Percentiles rank a stretch among this genome's conserved stretches.
Evolutionary conservation across 2,888 invertebrate species (phyloP).

Genomic region (Drosophila nr. perissopoda): DNA sequence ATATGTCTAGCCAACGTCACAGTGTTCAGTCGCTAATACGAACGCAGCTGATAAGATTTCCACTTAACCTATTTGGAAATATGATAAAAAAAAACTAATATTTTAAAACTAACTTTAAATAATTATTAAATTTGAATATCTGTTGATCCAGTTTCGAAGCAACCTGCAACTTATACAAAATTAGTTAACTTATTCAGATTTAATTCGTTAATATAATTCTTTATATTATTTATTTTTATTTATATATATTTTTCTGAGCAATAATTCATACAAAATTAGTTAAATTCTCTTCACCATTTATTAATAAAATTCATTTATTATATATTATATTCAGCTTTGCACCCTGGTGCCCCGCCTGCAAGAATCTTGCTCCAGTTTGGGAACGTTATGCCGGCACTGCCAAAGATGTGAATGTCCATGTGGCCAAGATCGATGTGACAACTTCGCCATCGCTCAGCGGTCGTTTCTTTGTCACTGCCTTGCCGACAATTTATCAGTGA

Average conservation of each 20-base stretch:
- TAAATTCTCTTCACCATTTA: neutral
- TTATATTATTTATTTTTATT: neutral
- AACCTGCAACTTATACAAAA: too few species aligned
- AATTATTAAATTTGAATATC: neutral
- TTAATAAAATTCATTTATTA: slow-evolving; percentile 31
- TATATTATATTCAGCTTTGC: slow-evolving; percentile 90
- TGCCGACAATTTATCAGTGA: slow-evolving; percentile 99
- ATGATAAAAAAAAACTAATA: neutral
- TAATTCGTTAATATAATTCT: neutral
- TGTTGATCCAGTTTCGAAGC: neutral
- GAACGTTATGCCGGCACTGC: slow-evolving; percentile 91
- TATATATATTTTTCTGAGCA: neutral
- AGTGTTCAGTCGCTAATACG: neutral
- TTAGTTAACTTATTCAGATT: neutral
- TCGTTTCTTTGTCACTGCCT: slow-evolving; percentile 97
- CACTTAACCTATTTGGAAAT: neutral
- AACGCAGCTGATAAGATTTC: neutral
- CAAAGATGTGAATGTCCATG: slow-evolving; percentile 90
- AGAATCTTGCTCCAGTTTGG: slow-evolving; percentile 95
- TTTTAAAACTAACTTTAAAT: neutral
- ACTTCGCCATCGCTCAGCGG: slow-evolving; percentile 97
- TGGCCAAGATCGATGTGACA: slow-evolving; percentile 97
- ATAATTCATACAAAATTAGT: neutral
- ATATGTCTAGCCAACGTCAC: neutral
- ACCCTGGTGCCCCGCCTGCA: slow-evolving; percentile 99